Conservation (phyloP, 2,888 invertebrate genomes). For the Sesia bembeciformis region DNA sequence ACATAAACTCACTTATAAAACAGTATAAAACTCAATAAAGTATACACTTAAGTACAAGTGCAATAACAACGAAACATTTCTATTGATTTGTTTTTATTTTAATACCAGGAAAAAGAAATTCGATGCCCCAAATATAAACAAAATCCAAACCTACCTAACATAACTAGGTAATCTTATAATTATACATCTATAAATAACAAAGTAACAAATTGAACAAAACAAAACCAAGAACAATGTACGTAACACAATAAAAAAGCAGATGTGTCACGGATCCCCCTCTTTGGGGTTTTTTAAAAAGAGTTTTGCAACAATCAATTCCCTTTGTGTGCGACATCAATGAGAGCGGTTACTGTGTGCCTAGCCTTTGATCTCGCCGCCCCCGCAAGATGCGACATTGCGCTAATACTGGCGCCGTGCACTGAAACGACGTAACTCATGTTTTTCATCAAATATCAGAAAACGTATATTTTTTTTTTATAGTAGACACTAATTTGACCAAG, state of each 20-base stretch:
- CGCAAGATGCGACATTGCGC: slow-evolving; percentile 70
- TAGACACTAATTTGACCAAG: too few relatives aligned
- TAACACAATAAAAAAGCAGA: slow-evolving; percentile 23
- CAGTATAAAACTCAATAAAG: too few relatives aligned
- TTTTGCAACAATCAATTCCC: slow-evolving; percentile 73
- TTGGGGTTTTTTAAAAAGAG: slow-evolving; percentile 42
- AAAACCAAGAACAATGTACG: slow-evolving; percentile 10
- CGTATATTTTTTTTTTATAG: not conserved
- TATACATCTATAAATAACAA: not conserved
- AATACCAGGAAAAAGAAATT: too few relatives aligned
- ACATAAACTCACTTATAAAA: too few relatives aligned
- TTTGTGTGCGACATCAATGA: slow-evolving; percentile 73
- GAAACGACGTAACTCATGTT: not conserved
- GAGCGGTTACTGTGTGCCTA: slow-evolving; percentile 70
- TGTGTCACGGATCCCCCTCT: slow-evolving; percentile 54
- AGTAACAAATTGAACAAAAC: not conserved
- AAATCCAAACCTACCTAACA: too few relatives aligned
- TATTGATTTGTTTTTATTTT: too few relatives aligned
- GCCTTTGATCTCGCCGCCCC: slow-evolving; percentile 73
- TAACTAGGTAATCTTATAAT: too few relatives aligned
- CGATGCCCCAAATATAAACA: too few relatives aligned
- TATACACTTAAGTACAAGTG: too few relatives aligned
- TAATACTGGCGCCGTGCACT: slow-evolving; percentile 47
- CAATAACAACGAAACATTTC: too few relatives aligned
- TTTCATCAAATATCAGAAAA: not conserved